These are phyloP conservation scores for Lycaena phlaeas DNA, from an alignment of 2,888 invertebrate genomes.

Conservation along the genomic window DNA sequence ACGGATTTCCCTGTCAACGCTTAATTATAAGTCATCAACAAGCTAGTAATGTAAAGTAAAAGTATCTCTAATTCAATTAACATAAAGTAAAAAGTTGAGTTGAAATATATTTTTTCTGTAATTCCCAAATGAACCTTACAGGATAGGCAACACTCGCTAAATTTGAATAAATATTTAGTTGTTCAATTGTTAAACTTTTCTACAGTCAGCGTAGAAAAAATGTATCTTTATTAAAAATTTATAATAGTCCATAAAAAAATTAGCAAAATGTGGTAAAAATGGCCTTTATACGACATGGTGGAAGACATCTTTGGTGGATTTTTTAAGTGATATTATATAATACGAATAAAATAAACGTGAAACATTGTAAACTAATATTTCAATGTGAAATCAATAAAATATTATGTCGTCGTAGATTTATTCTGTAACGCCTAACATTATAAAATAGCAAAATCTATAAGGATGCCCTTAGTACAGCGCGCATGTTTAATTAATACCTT, in stretches of 20 bases:
- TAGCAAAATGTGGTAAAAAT: no score
- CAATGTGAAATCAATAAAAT: no score
- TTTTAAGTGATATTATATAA: no score
- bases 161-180: constrained; percentile 1
- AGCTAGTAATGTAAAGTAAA: constrained; percentile 5
- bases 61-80: not conserved
- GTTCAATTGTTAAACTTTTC: not conserved
- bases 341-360: no score
- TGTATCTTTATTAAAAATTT: not conserved
- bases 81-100: constrained; percentile 10
- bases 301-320: no score
- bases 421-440: no score
- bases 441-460: no score
- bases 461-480: no score
- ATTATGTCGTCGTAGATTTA: no score
- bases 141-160: constrained; percentile 1
- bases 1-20: constrained; percentile 35
- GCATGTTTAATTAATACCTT: no score
- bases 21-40: constrained; percentile 44
- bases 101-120: not conserved
- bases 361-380: no score
- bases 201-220: not conserved
- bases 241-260: not conserved
- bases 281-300: no score
- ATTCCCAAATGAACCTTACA: constrained; percentile 5